Conservation (phyloP, 2,888 invertebrate genomes). For the Drosophila bunnanda region DNA sequence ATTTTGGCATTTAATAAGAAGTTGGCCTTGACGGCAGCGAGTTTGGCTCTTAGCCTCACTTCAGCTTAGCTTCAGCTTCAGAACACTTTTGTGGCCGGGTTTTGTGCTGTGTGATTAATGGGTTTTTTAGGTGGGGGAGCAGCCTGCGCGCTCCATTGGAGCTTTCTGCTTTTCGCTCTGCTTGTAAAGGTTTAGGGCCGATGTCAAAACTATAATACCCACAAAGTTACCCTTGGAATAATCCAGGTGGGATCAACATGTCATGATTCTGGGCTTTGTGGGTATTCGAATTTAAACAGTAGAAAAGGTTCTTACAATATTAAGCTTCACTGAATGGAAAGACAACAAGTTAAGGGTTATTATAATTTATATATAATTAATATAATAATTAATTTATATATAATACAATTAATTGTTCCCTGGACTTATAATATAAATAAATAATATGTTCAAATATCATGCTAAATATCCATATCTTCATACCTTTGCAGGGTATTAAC, state of each 20-base stretch:
- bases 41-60: conserved; percentile 39
- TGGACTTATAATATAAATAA: not conserved
- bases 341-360: too few species aligned
- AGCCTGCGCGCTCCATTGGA: conserved; percentile 3
- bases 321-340: not conserved
- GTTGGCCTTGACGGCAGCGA: conserved; percentile 76
- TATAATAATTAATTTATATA: not conserved
- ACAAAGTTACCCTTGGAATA: not conserved
- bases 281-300: not conserved
- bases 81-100: conserved; percentile 19
- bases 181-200: conserved; percentile 3
- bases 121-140: conserved; percentile 27
- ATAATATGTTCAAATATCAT: not conserved
- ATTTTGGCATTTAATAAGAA: conserved; percentile 79
- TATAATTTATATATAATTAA: not conserved
- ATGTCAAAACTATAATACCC: conserved; percentile 8
- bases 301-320: not conserved
- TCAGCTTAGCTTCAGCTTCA: conserved; percentile 18
- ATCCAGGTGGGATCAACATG: conserved; percentile 10
- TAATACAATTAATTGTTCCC: too few species aligned
- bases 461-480: too few species aligned
- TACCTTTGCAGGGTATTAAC: too few species aligned
- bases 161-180: conserved; percentile 18
- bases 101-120: conserved; percentile 63
- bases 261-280: conserved; percentile 4